These are phyloP conservation scores for Dipodomys stephensi DNA, from an alignment of 2,113 vertebrate species.

Conservation along the genomic window DNA sequence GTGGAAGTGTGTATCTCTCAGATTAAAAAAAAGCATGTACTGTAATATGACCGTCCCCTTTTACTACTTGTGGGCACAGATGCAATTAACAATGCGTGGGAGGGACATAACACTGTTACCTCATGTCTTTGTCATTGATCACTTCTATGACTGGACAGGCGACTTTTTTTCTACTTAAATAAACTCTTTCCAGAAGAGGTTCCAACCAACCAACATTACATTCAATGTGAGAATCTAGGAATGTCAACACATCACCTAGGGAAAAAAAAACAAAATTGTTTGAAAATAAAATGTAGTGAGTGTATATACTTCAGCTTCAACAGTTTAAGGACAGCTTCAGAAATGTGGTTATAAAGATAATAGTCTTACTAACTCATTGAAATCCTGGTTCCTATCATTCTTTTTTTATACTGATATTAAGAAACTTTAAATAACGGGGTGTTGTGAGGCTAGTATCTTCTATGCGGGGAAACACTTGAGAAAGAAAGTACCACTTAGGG, in stretches of 20 bases:
- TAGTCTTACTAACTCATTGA: background rate
- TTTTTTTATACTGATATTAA: background rate
- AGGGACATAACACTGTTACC: constrained; percentile 81
- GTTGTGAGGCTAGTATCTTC: background rate
- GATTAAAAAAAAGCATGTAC: background rate
- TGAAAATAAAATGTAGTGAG: background rate
- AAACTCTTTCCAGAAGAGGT: constrained; percentile 94
- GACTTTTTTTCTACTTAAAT: constrained; percentile 91
- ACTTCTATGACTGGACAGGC: constrained; percentile 98
- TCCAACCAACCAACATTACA: constrained; percentile 99
- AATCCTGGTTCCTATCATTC: background rate
- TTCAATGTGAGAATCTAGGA: constrained; percentile 97
- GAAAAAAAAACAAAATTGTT: constrained; percentile 6
- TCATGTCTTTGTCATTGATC: constrained; percentile 98
- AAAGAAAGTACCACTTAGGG: background rate
- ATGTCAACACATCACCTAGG: constrained; percentile 94
- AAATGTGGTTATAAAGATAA: background rate
- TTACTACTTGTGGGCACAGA: background rate
- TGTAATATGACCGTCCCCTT: background rate
- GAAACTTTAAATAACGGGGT: background rate
- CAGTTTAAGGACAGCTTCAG: background rate
- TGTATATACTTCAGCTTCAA: background rate
- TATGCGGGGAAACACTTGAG: background rate
- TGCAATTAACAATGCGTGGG: background rate
- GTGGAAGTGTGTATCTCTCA: background rate